Conservation (phyloP, 2,113 vertebrate species). For the Thermophis baileyi region DNA sequence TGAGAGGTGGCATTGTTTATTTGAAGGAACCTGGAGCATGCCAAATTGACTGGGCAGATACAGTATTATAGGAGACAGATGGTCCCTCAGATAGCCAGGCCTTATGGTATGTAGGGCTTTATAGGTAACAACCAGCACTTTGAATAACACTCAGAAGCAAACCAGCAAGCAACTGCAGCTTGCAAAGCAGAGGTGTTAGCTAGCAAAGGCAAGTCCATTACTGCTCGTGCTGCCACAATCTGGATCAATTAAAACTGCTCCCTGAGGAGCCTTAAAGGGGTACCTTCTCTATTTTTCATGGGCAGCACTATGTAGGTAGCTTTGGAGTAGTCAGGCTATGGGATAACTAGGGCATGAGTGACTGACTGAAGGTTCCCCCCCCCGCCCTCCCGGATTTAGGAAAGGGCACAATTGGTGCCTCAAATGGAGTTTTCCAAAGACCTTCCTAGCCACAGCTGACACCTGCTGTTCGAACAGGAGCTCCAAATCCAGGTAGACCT, state of each 20-base stretch:
- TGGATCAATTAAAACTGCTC: not conserved
- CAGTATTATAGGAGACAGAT: not conserved
- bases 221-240: not conserved
- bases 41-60: not conserved
- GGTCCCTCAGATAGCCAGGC: not conserved
- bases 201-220: not conserved
- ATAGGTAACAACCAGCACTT: not conserved
- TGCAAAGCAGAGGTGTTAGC: not conserved
- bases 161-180: not conserved
- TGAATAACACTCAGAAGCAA: not conserved
- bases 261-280: too few species aligned
- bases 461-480: not conserved
- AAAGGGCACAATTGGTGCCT: not conserved
- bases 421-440: not conserved
- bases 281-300: not conserved
- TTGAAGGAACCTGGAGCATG: not conserved
- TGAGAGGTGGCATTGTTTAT: not conserved
- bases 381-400: fast-evolving
- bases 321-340: not conserved
- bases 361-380: not conserved
- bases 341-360: not conserved
- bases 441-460: not conserved
- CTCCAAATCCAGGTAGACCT: not conserved
- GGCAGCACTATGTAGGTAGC: not conserved
- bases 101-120: not conserved